Evolutionary conservation across 37 sponge, comb jelly and placozoan genomes (phyloP), one percentile per base, ranked within the genome.

Genomic region (Chondrosia reniformis): DNA sequence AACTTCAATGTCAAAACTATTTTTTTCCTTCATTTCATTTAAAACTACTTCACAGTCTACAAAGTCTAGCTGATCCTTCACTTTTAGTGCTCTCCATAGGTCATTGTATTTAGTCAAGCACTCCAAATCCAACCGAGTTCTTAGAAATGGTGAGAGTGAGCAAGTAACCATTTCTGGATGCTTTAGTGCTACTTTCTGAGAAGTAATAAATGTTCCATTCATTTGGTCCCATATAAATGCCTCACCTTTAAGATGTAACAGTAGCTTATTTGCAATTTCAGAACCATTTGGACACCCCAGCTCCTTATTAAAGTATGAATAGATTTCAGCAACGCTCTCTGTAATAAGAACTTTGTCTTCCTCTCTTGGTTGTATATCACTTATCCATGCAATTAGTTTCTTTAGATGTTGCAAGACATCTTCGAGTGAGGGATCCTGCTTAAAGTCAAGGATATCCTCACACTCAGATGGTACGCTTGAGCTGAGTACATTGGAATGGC

Each of bases 1-100:
- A 56, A 75, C 76, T n/a, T 63, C 45, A 25, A 13, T 22, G 30
- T 37, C 45, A 5, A 65, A 30, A 39, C 28, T 8, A 2, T 55
- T 57, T 37, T 58, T 55, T 33, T 42, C 45, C 22, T 55, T 38
- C 85, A 92, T 92, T 45, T 55, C 57, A 19, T 75, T 0, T 4
- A 92, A 59, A 39, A 85, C 86, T 28, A 7, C 24, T 33, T 67
- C n/a, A 37, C 58, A 36, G 46, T 92, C 93, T 69, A 45, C 40
- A 6, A 45, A 4, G 15, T 38, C n/a, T 52, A 88, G 85, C 0
- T 34, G 0, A 27, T 73, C 33, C 46, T 84, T 80, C 7, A 92
- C 78, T 19, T 55, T 3, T 0, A 87, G 71, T 49, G 61, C 40
- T 52, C 40, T 32, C 34, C 63, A 28, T 1, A 92, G 69, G 8